Evolutionary conservation across 2,888 invertebrate species (phyloP), one percentile per base, ranked within the genome.

Genomic region (Phalera bucephala): DNA sequence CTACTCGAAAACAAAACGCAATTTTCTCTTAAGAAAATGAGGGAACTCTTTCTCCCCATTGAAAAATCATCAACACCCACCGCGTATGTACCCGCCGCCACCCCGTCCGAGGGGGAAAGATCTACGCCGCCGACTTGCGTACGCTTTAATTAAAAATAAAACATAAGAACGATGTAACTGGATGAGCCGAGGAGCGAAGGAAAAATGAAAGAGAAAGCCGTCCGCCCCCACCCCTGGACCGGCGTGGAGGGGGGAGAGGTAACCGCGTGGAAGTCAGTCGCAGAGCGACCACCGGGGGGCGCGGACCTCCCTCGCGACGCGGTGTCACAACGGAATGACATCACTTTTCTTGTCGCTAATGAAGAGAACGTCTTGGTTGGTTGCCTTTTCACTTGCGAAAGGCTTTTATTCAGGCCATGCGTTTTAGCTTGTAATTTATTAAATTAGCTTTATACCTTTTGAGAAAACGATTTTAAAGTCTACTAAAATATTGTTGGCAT

Each of bases 61-160:
- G 89, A 89, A 89, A 89, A 89, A 88, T 88, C 88, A 88, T 88
- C 88, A 89, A 88, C 88, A 87, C 89, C 87, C 86, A 80, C 84
- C 81, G 80, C 81, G 86, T 86, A 79, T 85, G 86, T 80, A 84
- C 85, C 77, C 62, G 57, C 60, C 52, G 41, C 73, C 70, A 52
- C 58, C 64, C 67, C 50, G 36, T 45, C 50, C 37, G 47, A 49
- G 76, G 75, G 78, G 72, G 78, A 66, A 83, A 87, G 88, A 87
- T 85, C 86, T 86, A 86, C 86, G 83, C 86, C 80, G 83, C 73
- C 88, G 84, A 88, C 88, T 89, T 89, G 89, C 89, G 89, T 89
- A 89, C 88, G 89, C 88, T 89, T 89, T 89, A 89, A 89, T 89
- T 89, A 89, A 89, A 89, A 89, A 89, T 89, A 89, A 89, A 89